A percentile compares a stretch with the other conserved stretches of the same genome.
These are phyloP conservation scores for Melikaiella ostensackeni DNA, from an alignment of 2,888 invertebrate species.

Conservation along the genomic window DNA sequence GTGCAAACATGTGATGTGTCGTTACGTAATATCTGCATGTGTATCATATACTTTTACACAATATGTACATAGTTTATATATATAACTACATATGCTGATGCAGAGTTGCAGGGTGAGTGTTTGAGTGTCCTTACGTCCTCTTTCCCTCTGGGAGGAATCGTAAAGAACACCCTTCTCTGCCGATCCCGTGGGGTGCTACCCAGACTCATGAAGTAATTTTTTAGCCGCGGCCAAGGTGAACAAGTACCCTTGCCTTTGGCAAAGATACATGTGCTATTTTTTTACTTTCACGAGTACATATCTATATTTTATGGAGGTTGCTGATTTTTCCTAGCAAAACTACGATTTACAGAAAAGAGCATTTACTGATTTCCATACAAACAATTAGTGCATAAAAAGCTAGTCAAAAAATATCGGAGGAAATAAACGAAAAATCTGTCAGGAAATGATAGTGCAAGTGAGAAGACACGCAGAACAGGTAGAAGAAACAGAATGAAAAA, in stretches of 20 bases:
- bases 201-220: constrained; percentile 31
- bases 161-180: constrained; percentile 35
- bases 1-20: not conserved
- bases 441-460: too few species aligned
- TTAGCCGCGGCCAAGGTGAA: constrained; percentile 13
- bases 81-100: not conserved
- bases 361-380: too few species aligned
- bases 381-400: too few species aligned
- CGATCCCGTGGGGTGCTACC: constrained; percentile 10
- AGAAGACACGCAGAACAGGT: too few species aligned
- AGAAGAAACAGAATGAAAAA: too few species aligned
- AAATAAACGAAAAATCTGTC: too few species aligned
- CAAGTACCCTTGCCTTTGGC: constrained; percentile 25
- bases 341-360: not conserved
- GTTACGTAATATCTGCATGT: not conserved
- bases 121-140: constrained; percentile 15
- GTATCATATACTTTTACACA: not conserved
- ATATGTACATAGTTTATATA: not conserved
- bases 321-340: not conserved
- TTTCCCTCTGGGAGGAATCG: constrained; percentile 26
- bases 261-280: constrained; percentile 19
- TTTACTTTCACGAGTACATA: too few species aligned
- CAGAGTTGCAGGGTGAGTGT: not conserved
- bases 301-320: not conserved
- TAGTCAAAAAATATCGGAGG: not conserved